A percentile compares a stretch with the other conserved stretches of the same genome.
phyloP scores from a whole-genome alignment of 2,113 vertebrate species.

The Crotalus horridus region DNA sequence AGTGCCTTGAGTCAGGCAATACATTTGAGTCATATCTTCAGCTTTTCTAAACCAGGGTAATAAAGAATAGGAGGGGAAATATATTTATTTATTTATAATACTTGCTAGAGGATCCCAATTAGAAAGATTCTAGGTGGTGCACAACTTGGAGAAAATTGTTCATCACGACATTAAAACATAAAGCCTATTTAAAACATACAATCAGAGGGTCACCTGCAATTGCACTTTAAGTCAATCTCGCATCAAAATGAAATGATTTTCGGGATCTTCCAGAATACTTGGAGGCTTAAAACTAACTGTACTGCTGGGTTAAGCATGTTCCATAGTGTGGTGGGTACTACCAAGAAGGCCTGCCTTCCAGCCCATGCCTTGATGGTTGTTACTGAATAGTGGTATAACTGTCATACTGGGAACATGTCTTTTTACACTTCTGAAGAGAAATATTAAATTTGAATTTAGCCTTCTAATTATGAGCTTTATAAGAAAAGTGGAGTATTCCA shows the following conservation, averaged over 20 bases:
- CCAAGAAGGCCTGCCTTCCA: background rate
- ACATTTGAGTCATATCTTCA: slow-evolving; percentile 56
- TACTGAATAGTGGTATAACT: slow-evolving; percentile 27
- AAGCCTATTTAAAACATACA: background rate
- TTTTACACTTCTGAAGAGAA: slow-evolving; percentile 33
- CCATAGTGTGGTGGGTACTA: background rate
- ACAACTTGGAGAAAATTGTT: background rate
- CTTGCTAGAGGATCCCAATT: background rate
- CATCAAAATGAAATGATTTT: background rate
- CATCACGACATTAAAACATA: background rate
- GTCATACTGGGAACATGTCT: slow-evolving; percentile 12
- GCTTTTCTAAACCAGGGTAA: slow-evolving; percentile 48
- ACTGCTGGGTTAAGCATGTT: background rate
- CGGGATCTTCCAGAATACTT: background rate
- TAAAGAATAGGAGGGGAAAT: slow-evolving; percentile 14
- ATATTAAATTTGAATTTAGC: slow-evolving; percentile 54
- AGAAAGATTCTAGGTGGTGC: background rate
- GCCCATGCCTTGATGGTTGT: background rate
- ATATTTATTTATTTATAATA: background rate
- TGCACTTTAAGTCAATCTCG: background rate
- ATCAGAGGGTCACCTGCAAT: background rate
- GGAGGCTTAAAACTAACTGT: background rate
- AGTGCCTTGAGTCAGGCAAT: slow-evolving; percentile 55
- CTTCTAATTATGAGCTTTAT: slow-evolving; percentile 83
- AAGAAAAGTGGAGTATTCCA: slow-evolving; percentile 79